Conservation (phyloP, 1,140 invertebrate species). For the Anastrepha ludens region DNA sequence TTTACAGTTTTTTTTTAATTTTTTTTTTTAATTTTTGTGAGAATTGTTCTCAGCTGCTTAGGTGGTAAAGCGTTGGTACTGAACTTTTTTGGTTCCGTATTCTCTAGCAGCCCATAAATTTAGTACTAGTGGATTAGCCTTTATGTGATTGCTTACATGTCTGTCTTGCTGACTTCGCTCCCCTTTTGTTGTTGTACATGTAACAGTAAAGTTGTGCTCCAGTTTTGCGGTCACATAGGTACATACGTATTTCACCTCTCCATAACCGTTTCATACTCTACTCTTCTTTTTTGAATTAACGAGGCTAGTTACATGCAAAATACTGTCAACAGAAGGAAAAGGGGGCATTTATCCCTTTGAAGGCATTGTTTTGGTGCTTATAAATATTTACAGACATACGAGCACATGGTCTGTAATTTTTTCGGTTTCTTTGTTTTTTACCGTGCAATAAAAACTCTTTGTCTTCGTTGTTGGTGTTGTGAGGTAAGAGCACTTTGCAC, state of each 20-base stretch:
- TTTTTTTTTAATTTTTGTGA: too few relatives aligned
- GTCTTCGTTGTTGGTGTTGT: slow-evolving; percentile 7
- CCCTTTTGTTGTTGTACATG: too few relatives aligned
- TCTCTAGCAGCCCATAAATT: too few relatives aligned
- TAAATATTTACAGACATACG: slow-evolving; percentile 36
- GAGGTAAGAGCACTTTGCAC: background rate
- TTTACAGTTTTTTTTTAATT: too few relatives aligned
- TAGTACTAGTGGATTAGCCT: too few relatives aligned
- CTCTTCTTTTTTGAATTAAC: background rate
- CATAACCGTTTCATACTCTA: background rate
- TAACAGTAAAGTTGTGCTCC: background rate
- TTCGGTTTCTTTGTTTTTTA: slow-evolving; percentile 40
- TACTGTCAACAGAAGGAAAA: background rate
- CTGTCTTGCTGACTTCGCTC: too few relatives aligned
- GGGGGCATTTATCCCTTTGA: slow-evolving; percentile 15
- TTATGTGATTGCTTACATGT: too few relatives aligned
- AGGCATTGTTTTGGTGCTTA: slow-evolving; percentile 39
- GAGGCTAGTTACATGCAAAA: background rate
- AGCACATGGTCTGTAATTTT: background rate
- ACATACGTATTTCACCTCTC: background rate
- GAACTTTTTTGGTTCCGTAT: too few relatives aligned
- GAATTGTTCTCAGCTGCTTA: too few relatives aligned
- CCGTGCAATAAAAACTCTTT: background rate
- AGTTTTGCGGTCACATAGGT: slow-evolving; percentile 26
- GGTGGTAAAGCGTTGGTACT: too few relatives aligned